These are phyloP conservation scores for Temnopleurus reevesii DNA, from an alignment of 53 echinoderm and acorn worm species.

Conservation along the genomic window DNA sequence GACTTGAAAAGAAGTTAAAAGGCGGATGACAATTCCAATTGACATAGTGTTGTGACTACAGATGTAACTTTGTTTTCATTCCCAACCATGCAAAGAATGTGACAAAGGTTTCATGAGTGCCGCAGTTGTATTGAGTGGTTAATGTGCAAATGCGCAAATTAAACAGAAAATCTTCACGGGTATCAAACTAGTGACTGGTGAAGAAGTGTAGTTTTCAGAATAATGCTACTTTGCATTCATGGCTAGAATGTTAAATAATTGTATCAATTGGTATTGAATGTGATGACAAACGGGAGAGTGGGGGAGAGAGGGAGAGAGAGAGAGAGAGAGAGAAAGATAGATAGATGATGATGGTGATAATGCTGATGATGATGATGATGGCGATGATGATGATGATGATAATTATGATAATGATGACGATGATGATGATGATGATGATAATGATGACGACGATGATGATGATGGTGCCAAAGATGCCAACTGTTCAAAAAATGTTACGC, in stretches of 20 bases:
- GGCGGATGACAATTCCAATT: not conserved
- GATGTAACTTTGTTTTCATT: not conserved
- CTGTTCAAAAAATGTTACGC: too few species aligned
- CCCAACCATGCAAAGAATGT: not conserved
- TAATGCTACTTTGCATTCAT: not conserved
- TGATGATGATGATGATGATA: too few species aligned
- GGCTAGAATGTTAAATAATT: not conserved
- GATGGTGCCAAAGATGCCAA: too few species aligned
- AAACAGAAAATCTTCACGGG: not conserved
- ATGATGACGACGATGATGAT: too few species aligned
- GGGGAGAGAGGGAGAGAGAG: not conserved
- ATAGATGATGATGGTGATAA: not conserved
- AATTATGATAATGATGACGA: too few species aligned
- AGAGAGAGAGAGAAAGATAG: not conserved
- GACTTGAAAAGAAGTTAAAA: not conserved
- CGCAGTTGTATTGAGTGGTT: not conserved
- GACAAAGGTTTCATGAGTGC: not conserved
- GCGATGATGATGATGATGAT: too few species aligned
- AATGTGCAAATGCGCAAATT: not conserved
- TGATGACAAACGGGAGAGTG: not conserved
- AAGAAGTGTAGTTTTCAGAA: not conserved
- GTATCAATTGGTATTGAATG: too few species aligned
- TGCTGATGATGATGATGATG: too few species aligned
- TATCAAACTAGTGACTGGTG: not conserved
- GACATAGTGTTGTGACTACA: not conserved